Conservation (phyloP, 2,113 vertebrate species). For the Carassius gibelio region DNA sequence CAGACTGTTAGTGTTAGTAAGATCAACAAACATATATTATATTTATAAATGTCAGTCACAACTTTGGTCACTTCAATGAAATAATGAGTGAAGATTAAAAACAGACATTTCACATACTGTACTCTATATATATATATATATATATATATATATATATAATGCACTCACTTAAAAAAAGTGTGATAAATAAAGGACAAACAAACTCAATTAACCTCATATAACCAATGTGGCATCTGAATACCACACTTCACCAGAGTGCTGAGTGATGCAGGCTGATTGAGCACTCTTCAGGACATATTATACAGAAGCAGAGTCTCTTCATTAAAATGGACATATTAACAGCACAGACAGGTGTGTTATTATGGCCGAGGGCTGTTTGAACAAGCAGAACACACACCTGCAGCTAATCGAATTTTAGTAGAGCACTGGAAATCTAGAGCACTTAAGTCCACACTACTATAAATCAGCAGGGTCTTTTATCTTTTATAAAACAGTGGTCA, state of each 20-base stretch:
- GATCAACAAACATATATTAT: neutral
- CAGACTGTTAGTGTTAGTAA: neutral
- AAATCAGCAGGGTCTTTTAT: neutral
- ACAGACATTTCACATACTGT: neutral
- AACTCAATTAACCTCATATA: neutral
- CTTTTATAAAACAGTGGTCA: neutral
- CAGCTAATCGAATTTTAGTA: neutral
- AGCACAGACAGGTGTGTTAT: slow-evolving; percentile 4
- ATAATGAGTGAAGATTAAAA: neutral
- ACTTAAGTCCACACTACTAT: neutral
- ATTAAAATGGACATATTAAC: slow-evolving; percentile 22
- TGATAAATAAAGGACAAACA: neutral
- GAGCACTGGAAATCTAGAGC: neutral
- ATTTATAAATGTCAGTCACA: neutral
- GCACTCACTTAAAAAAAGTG: neutral
- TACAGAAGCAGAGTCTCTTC: neutral
- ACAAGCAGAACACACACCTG: slow-evolving; percentile 15
- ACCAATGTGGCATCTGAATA: neutral
- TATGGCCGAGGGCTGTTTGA: slow-evolving; percentile 5
- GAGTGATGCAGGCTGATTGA: neutral
- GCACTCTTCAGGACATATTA: neutral
- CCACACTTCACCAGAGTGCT: neutral
- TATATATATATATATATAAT: too few species aligned
- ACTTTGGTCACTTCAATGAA: neutral
- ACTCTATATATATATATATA: neutral